Conservation (phyloP, 2,888 invertebrate genomes). For the Chaitophorus viminalis region DNA sequence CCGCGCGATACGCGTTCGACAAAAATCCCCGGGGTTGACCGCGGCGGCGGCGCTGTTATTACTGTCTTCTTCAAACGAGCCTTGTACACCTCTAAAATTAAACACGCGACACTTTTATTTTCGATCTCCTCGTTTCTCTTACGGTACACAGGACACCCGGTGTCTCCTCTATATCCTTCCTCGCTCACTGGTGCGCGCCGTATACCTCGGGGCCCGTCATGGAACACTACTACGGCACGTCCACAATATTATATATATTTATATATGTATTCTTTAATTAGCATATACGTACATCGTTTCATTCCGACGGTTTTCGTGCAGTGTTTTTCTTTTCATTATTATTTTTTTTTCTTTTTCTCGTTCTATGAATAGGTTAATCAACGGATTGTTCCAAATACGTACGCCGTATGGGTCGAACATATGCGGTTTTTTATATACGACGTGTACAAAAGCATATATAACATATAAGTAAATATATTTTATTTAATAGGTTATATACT, state of each 20-base stretch:
- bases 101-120: slow-evolving; percentile 1
- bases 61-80: not conserved
- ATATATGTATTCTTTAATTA: slow-evolving; percentile 9
- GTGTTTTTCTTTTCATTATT: not conserved
- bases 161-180: not conserved
- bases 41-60: not conserved
- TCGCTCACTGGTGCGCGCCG: not conserved
- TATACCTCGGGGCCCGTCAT: not conserved
- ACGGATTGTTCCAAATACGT: not conserved
- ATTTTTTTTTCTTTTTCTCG: not conserved
- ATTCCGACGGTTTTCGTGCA: not conserved
- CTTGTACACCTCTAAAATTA: slow-evolving; percentile 11
- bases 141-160: not conserved
- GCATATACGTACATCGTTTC: not conserved
- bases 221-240: not conserved
- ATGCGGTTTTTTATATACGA: not conserved
- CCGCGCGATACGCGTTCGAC: not conserved
- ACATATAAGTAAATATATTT: no score
- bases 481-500: not conserved
- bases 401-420: not conserved
- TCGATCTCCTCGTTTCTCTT: not conserved
- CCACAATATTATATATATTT: not conserved
- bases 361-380: not conserved
- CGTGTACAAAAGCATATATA: not conserved
- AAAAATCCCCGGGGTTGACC: slow-evolving; percentile 6